Evolutionary conservation across 2,888 invertebrate species (phyloP).

Genomic region (Dicyrtoma fusca): DNA sequence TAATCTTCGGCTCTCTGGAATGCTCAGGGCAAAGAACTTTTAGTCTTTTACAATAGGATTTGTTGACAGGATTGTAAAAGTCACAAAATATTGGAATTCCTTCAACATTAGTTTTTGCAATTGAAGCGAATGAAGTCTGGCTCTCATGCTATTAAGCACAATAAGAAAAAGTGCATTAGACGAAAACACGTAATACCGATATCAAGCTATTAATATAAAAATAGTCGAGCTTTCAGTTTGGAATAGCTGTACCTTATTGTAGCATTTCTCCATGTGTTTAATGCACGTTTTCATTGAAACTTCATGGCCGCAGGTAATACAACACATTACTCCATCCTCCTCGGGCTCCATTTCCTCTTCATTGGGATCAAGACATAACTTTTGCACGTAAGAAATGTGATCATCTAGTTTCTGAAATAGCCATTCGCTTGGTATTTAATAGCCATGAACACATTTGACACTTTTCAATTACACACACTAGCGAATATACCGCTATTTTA

Average conservation of each 20-base stretch:
- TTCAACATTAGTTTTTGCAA: conserved; percentile 91
- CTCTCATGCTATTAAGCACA: conserved; percentile 76
- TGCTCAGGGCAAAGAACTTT: conserved; percentile 97
- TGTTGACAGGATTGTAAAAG: conserved; percentile 83
- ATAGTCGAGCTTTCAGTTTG: too few species aligned
- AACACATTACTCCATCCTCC: conserved; percentile 82
- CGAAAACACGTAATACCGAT: too few species aligned
- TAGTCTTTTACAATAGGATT: conserved; percentile 93
- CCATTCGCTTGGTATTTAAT: too few species aligned
- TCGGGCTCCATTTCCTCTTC: conserved; percentile 67
- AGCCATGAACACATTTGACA: too few species aligned
- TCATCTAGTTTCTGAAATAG: conserved; percentile 70
- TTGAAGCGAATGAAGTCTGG: conserved; percentile 93
- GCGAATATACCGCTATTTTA: background rate
- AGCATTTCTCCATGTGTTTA: conserved; percentile 98
- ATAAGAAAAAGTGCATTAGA: background rate
- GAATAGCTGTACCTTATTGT: conserved; percentile 71
- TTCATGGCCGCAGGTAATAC: conserved; percentile 96
- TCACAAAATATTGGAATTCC: conserved; percentile 98
- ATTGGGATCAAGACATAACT: conserved; percentile 68
- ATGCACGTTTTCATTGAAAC: conserved; percentile 88
- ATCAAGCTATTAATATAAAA: too few species aligned
- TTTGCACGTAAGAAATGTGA: conserved; percentile 77
- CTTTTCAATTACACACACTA: too few species aligned
- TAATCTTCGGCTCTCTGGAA: conserved; percentile 89